A percentile compares a stretch with the other conserved stretches of the same genome.
Evolutionary conservation across 2,888 invertebrate genomes (phyloP).

Genomic region (Heteromyza rotundicornis): DNA sequence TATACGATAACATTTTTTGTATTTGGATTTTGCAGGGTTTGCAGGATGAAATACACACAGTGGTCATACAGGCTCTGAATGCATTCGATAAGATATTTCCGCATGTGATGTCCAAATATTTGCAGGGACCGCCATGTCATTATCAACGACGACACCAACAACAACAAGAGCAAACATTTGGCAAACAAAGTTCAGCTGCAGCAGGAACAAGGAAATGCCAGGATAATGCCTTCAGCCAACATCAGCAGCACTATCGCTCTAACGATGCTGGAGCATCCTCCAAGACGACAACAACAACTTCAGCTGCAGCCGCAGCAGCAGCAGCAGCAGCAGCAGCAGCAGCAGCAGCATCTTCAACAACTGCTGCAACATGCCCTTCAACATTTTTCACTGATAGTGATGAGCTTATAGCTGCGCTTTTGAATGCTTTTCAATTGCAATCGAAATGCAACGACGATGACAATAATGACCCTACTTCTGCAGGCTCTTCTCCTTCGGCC

Average conservation of each 20-base stretch:
- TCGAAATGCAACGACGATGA: conserved; percentile 40
- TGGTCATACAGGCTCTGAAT: conserved; percentile 62
- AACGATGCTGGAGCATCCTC: conserved; percentile 39
- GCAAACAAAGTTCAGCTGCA: conserved; percentile 42
- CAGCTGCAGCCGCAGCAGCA: no score
- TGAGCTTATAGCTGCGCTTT: conserved; percentile 60
- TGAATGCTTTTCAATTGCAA: conserved; percentile 61
- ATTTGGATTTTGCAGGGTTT: conserved; percentile 54
- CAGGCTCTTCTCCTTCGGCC: no score
- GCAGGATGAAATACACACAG: conserved; percentile 62
- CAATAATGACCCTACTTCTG: conserved; percentile 39
- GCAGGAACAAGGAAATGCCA: conserved; percentile 37
- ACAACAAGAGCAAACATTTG: conserved; percentile 37
- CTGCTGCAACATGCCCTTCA: conserved; percentile 24
- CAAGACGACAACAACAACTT: background rate
- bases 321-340: conserved; percentile 4
- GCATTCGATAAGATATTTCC: conserved; percentile 62
- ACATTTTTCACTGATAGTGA: conserved; percentile 55
- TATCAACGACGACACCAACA: conserved; percentile 48
- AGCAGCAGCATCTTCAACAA: background rate
- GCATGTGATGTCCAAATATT: conserved; percentile 61
- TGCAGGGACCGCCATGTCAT: conserved; percentile 53
- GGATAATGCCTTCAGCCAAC: conserved; percentile 50
- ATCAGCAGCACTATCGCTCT: conserved; percentile 32
- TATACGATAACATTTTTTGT: background rate